Evolutionary conservation across 2,888 invertebrate genomes (phyloP).

Genomic region (Rhabditophanes sp.): DNA sequence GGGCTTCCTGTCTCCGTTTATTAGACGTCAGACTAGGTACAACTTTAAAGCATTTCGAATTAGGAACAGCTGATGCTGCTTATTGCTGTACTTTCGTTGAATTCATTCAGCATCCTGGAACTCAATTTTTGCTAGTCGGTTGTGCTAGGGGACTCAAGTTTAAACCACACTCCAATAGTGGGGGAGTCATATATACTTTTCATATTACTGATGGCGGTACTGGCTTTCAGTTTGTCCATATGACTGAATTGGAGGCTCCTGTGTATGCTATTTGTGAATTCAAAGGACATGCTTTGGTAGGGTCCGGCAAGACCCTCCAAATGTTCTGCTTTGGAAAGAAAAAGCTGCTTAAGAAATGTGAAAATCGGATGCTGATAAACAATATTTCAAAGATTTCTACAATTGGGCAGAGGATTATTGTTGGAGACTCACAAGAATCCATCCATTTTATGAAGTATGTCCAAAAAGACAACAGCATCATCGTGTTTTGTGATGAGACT

Average conservation of each 20-base stretch:
- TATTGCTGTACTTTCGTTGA: conserved; percentile 53
- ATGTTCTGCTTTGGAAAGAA: conserved; percentile 92
- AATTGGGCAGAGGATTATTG: conserved; percentile 80
- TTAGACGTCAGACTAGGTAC: conserved; percentile 66
- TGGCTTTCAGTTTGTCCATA: conserved; percentile 74
- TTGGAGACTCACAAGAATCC: conserved; percentile 87
- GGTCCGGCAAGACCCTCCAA: conserved; percentile 74
- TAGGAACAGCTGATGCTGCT: conserved; percentile 91
- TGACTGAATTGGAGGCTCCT: conserved; percentile 53
- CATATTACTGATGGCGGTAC: conserved; percentile 54
- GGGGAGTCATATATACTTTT: conserved; percentile 43
- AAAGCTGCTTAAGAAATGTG: conserved; percentile 86
- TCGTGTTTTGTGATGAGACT: conserved; percentile 94
- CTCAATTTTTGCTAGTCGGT: conserved; percentile 75
- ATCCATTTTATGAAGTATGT: conserved; percentile 78
- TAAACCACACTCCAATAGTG: conserved; percentile 55
- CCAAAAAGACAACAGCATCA: conserved; percentile 71
- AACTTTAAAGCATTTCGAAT: conserved; percentile 61
- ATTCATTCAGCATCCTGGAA: too few relatives aligned
- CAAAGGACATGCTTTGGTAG: conserved; percentile 75
- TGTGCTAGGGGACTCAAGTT: conserved; percentile 75
- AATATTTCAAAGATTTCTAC: too few relatives aligned
- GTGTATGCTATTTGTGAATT: conserved; percentile 67
- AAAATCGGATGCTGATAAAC: too few relatives aligned
- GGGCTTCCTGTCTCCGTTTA: conserved; percentile 66